Conservation (phyloP, 2,888 invertebrate species). For the Chloroclysta siterata region DNA sequence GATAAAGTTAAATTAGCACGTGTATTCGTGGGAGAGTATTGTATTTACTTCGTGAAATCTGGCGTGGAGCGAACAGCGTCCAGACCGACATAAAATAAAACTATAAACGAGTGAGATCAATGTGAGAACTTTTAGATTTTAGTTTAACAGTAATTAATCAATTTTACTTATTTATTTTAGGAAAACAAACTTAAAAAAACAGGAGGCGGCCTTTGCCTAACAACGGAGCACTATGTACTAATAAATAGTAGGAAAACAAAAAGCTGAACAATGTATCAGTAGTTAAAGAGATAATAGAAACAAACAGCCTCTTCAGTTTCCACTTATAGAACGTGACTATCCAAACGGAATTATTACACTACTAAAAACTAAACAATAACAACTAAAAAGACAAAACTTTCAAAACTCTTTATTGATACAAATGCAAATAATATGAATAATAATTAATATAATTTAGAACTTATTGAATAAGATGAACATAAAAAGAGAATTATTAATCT, state of each 20-base stretch:
- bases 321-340: too few relatives aligned
- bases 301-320: too few relatives aligned
- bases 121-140: neutral
- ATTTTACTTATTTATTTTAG: neutral
- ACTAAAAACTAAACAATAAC: too few relatives aligned
- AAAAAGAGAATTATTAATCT: constrained; percentile 6
- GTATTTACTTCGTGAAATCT: constrained; percentile 22
- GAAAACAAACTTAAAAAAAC: neutral
- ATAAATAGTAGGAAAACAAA: too few relatives aligned
- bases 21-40: constrained; percentile 26
- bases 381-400: too few relatives aligned
- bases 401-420: too few relatives aligned
- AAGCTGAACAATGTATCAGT: too few relatives aligned
- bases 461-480: neutral
- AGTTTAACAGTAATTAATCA: neutral
- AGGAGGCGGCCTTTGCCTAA: too few relatives aligned
- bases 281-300: too few relatives aligned
- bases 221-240: too few relatives aligned
- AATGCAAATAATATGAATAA: too few relatives aligned
- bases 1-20: constrained; percentile 18
- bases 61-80: constrained; percentile 9
- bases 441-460: neutral
- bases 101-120: constrained; percentile 1
- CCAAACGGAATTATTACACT: too few relatives aligned
- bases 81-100: neutral